Base-by-base conservation (phyloP, 2,888 invertebrate genomes). In the Argynnis bischoffii region DNA sequence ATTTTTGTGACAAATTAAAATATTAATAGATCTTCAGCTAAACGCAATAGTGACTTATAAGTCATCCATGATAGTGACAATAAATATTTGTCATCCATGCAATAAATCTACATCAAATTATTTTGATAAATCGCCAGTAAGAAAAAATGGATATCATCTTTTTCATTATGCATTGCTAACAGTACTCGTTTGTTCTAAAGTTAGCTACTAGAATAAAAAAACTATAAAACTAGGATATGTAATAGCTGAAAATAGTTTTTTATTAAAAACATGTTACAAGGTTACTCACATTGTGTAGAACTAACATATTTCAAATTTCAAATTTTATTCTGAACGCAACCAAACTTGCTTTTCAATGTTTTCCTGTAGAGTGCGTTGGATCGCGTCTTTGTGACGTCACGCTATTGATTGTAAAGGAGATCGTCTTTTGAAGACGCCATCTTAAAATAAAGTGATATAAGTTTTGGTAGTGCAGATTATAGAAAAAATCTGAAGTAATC, bases 381-480 rank as follows among this genome's bases (percentile, higher is more conserved):
- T 81, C 79, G 87, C 88, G 87, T 88, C 91, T 90, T 90, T 93
- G 92, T 93, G 93, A 93, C 92, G 92, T 93, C 92, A 92, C 84
- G 73, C 76, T 88, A 90, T 90, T 90, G 90, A 91, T 91, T 89
- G 84, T 82, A 75, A 84, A 87, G 83, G 87, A 88, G 88, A 89
- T 87, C 86, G 92, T 92, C 92, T 92, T 89, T 89, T 88, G 83
- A 82, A 88, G 91, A 91, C 92, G 92, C 92, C 92, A 92, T 92
- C 91, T 92, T 92, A 91, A 90, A 90, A 91, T 88, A 92, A 89
- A 92, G 92, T 92, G 92, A 92, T 91, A 91, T 91, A 92, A 92
- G 93, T 94, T 94, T 94, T 93, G 94, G 92, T 94, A 93, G 93
- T 92, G 91, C 93, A 90, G 89, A 87, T 79, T 87, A 86, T 81